Evolutionary conservation across 1,140 invertebrate species (phyloP), one percentile per base, ranked within the genome.

Genomic region (Cryptotermes secundus): DNA sequence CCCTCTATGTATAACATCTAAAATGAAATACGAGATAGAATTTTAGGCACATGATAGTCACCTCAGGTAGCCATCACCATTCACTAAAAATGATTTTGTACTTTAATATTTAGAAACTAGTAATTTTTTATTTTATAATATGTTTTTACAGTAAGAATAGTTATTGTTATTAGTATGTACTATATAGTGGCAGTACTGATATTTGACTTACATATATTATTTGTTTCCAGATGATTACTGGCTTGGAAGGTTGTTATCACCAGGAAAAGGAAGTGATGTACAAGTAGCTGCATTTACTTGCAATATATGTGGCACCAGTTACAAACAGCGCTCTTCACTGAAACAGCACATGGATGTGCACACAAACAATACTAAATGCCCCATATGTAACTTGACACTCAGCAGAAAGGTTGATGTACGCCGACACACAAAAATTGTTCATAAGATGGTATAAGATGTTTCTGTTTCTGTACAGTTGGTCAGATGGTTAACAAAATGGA

Each of bases 311-410:
- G 59, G 59, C 26, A 72, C 59, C 59, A 72, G 59, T 72, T 72
- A 72, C 59, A 72, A 72, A n/a, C 59, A 72, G 14, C 59, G 59
- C 26, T 72, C 59, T 88, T 90, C 90, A 87, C 89, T 91, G 88
- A 91, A 91, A 88, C 91, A 91, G 87, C 91, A 91, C 88, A 91
- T 90, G 89, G 91, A 91, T 86, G 90, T 91, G 88, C 91, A 72
- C n/a, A n/a, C 9, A 16, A 72, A 72, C n/a, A 72, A 72, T 26
- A 72, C 59, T 10, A 72, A 72, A 72, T 72, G 59, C 59, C 26
- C 59, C 7, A 72, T 72, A 72, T 72, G 59, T 72, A 72, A 72
- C n/a, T 31, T 72, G 4, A 72, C 59, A 72, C 59, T 72, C 59
- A 72, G 59, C 59, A 72, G 59, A 14, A 72, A 72, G n/a, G 59